Evolutionary conservation across 2,888 invertebrate species (phyloP), one percentile per base, ranked within the genome.

Genomic region (Eustalomyia histrio): DNA sequence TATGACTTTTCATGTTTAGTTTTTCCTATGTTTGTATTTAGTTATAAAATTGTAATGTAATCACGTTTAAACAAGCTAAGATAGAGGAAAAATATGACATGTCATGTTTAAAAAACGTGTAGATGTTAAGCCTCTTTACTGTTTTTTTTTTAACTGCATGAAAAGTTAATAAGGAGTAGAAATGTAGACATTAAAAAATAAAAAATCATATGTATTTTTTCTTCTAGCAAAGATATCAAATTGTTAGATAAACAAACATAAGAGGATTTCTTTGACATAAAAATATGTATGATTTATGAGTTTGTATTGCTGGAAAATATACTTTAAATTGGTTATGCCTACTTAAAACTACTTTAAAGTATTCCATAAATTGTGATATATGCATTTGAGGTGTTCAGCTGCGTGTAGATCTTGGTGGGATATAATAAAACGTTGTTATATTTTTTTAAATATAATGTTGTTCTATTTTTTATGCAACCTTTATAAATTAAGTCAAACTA

Each of bases 21-120:
- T 29, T 16, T 50, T 12, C 47, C 47, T 21, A 21, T 43, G 16
- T 57, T 6, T 33, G 55, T 24, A 0, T 35, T 17, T 10, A 29
- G 7, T 65, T 73, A 58, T 52, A 47, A 74, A 76, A 69, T 65
- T 61, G 69, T 71, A 78, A 78, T 81, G 65, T 74, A 74, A 81
- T 81, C 81, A 81, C 78, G 64, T 78, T 74, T 67, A 73, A 71
- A 39, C 24, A 21, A 67, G 65, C 55, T 58, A 6, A 68, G 76
- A 72, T 52, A 68, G 50, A 43, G 58, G 33, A 74, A 61, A 71
- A 74, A 71, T 74, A 58, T 78, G 55, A 67, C 65, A 71, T 78
- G 64, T 73, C 80, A 80, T 76, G 80, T 55, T 35, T 61, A 57
- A 1, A n/a, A 47, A n/a, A 47, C 43, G n/a, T 47, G 43, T 47